phyloP scores from a whole-genome alignment of 1,140 invertebrate genomes.

The Zaprionus taronus region DNA sequence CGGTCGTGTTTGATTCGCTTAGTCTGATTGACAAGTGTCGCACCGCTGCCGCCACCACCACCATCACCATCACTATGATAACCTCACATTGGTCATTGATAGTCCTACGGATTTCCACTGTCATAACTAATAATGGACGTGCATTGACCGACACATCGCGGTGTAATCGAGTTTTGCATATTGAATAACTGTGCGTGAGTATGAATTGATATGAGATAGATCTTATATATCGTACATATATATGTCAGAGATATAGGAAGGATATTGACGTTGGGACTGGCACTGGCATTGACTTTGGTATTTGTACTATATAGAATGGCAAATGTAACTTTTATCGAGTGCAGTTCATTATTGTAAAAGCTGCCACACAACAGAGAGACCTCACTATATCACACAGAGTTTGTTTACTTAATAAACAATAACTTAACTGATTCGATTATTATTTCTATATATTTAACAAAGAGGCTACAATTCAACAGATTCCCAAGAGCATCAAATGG shows the following conservation, averaged over 20 bases:
- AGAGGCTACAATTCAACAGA: no score
- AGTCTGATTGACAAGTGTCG: conserved; percentile 7
- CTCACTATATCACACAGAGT: no score
- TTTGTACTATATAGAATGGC: no score
- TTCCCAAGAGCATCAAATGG: background rate
- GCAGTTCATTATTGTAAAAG: no score
- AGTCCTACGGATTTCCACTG: background rate
- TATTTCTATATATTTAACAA: no score
- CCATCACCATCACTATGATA: background rate
- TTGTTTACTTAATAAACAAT: no score
- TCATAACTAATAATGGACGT: background rate
- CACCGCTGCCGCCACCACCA: background rate
- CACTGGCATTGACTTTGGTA: no score
- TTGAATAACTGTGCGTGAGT: background rate
- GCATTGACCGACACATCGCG: background rate
- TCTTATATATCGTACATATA: background rate
- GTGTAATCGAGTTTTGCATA: background rate
- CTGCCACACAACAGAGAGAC: no score
- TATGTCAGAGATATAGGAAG: background rate
- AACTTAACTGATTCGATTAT: no score
- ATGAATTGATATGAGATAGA: background rate
- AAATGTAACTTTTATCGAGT: no score
- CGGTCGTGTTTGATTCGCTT: conserved; percentile 1
- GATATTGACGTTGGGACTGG: no score
- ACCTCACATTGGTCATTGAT: background rate